Evolutionary conservation across 2,797 vertebrate genomes (phyloP).

Genomic region (Tolypeutes matacus): DNA sequence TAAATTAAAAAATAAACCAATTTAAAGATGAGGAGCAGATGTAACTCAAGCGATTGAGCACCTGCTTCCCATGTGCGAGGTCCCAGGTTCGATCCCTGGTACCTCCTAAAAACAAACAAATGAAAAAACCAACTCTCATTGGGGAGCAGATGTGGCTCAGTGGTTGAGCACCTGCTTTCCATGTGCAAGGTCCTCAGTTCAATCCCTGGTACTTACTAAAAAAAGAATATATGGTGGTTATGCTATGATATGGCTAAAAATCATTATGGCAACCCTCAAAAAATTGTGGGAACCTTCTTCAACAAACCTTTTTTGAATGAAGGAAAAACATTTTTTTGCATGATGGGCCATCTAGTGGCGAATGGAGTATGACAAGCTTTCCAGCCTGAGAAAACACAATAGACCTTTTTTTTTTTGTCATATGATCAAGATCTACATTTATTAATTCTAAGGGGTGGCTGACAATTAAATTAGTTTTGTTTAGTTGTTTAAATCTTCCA

Average conservation of each 20-base stretch:
- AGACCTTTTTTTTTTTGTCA: not conserved
- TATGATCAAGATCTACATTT: constrained; percentile 16
- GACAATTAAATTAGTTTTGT: not conserved
- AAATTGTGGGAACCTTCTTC: constrained; percentile 6
- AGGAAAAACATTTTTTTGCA: constrained; percentile 28
- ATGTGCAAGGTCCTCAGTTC: too few relatives aligned
- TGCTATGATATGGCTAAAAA: constrained; percentile 50
- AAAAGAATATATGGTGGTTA: not conserved
- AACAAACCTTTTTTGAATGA: constrained; percentile 18
- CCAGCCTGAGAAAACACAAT: not conserved
- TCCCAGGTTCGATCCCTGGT: too few relatives aligned
- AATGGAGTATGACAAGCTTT: constrained; percentile 38
- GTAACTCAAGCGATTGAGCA: too few relatives aligned
- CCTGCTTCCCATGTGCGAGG: too few relatives aligned
- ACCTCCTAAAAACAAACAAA: too few relatives aligned
- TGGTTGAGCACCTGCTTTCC: too few relatives aligned
- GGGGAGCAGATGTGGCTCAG: too few relatives aligned
- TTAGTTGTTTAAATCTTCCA: not conserved
- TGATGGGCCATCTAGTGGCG: constrained; percentile 78
- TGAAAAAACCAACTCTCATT: too few relatives aligned
- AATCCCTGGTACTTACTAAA: too few relatives aligned
- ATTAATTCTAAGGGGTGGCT: constrained; percentile 1
- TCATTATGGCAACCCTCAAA: not conserved
- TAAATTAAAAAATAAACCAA: constrained; percentile 52
- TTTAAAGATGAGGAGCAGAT: too few relatives aligned